Percentiles rank a stretch among this genome's conserved stretches.
phyloP scores from a whole-genome alignment of 2,113 vertebrate genomes.

The Pteropus alecto region DNA sequence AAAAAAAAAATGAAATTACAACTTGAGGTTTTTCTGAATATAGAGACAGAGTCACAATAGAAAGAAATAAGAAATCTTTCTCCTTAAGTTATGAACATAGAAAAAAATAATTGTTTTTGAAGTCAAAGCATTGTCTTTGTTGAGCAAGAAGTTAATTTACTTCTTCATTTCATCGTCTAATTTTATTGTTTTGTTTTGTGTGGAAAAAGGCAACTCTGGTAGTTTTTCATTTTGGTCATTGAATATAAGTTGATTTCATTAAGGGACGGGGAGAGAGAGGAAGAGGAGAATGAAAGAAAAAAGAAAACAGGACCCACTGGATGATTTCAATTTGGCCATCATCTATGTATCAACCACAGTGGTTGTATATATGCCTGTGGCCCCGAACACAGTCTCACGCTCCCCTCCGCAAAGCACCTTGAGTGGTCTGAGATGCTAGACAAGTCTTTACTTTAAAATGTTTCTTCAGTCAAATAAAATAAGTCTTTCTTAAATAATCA shows the following conservation, averaged over 20 bases:
- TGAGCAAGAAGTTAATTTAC: not conserved
- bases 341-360: not conserved
- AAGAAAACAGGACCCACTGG: not conserved
- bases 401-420: not conserved
- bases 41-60: not conserved
- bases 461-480: not conserved
- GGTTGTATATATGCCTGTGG: rapidly evolving
- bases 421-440: not conserved
- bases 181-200: constrained; percentile 11
- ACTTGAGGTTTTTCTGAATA: not conserved
- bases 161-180: not conserved
- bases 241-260: constrained; percentile 32
- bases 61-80: constrained; percentile 10
- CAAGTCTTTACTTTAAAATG: not conserved
- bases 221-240: constrained; percentile 8
- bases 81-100: not conserved
- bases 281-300: not conserved
- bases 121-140: not conserved
- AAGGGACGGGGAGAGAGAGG: not conserved
- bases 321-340: not conserved
- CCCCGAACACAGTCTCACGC: not conserved
- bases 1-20: not conserved
- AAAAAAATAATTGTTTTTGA: not conserved
- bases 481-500: not conserved
- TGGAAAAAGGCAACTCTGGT: not conserved